Evolutionary conservation across 2,888 invertebrate genomes (phyloP), one percentile per base, ranked within the genome.

Genomic region (Amphipoea oculea): DNA sequence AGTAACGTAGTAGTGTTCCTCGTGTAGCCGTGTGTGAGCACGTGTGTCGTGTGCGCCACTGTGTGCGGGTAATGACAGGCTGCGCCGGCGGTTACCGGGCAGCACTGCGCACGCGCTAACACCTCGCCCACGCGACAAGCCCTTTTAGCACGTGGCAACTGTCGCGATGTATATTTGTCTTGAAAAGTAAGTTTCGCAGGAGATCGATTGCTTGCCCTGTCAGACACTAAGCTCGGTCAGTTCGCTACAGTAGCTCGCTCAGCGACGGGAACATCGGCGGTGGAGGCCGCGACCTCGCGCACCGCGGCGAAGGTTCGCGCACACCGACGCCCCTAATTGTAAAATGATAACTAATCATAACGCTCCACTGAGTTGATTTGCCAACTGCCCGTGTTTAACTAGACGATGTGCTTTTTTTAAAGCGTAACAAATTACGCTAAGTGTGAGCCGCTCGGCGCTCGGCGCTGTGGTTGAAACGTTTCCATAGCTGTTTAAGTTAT

Each of bases 271-370:
- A 20, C 42, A 36, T 75, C 29, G 42, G 12, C 12, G 29, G 17
- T 1, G 40, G 51, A 65, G 74, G 78, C 67, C 36, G 48, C 74
- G 79, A 54, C 87, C 87, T 84, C 79, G 74, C 68, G 40, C 42
- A 17, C 57, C 6, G 36, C 29, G 73, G 54, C 70, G 63, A 63
- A 81, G 57, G 73, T 45, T 29, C 23, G 67, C 68, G 40, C 42
- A 17, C 57, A 9, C 36, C 42, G 75, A 4, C n/a, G 71, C 62
- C 54, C 78, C 70, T 80, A 71, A 76, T 74, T 66, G 74, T 75
- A 79, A 75, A 77, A 84, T 86, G 79, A 79, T 78, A 76, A 77
- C 81, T 67, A 73, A 77, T 76, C 68, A 86, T 74, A 74, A 60
- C 73, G 78, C 73, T 77, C 36, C 67, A 75, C 62, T 81, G 72